Conservation (phyloP, 1,140 invertebrate genomes). For the Neuroterus valhalla region DNA sequence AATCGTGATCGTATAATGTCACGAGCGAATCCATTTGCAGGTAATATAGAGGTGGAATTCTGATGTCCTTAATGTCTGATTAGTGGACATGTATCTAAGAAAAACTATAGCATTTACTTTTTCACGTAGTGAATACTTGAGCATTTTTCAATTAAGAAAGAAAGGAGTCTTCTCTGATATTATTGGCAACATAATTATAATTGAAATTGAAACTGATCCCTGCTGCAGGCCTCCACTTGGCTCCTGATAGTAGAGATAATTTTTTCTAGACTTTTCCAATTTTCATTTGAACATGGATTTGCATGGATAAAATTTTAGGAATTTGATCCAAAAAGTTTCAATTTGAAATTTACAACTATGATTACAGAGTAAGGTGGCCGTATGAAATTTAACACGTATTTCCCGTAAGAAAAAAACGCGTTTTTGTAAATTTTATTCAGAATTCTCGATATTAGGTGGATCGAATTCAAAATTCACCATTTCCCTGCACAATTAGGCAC, state of each 20-base stretch:
- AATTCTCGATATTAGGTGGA: too few species aligned
- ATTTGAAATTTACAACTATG: too few species aligned
- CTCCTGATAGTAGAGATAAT: neutral
- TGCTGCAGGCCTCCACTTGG: neutral
- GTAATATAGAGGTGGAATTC: conserved; percentile 14
- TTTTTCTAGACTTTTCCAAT: too few species aligned
- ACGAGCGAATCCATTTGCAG: conserved; percentile 29
- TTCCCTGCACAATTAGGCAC: too few species aligned
- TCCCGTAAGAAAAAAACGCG: too few species aligned
- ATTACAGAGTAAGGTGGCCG: too few species aligned
- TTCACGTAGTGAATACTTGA: neutral
- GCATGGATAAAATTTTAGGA: too few species aligned
- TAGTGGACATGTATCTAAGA: neutral
- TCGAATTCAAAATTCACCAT: too few species aligned
- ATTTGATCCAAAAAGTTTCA: too few species aligned
- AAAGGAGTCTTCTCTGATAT: neutral
- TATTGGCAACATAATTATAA: conserved; percentile 21
- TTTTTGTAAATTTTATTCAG: too few species aligned
- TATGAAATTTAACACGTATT: too few species aligned
- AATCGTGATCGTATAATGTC: conserved; percentile 28
- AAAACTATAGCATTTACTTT: neutral
- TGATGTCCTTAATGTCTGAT: conserved; percentile 11
- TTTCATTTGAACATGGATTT: too few species aligned
- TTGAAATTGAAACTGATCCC: conserved; percentile 3
- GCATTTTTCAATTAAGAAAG: neutral